Evolutionary conservation across 30 jellyfish, hydroid and myxozoan species (phyloP).

Genomic region (Clytia hemisphaerica): DNA sequence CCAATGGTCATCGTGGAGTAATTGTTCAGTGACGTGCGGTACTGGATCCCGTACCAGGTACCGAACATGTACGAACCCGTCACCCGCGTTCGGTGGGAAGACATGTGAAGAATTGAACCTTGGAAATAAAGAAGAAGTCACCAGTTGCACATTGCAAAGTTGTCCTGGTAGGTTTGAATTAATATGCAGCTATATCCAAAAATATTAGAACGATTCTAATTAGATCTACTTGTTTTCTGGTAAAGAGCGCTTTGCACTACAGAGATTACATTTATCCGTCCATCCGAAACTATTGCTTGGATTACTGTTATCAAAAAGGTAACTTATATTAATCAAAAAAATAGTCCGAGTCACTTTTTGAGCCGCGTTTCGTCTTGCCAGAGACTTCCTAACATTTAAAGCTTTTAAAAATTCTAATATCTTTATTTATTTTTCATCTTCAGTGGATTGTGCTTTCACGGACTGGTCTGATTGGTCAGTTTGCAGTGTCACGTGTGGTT

Average conservation of each 20-base stretch:
- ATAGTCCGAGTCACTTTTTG: background rate
- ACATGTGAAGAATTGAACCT: constrained; percentile 66
- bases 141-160: constrained; percentile 50
- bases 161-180: constrained; percentile 75
- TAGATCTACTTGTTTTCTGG: too few species aligned
- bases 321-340: background rate
- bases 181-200: too few species aligned
- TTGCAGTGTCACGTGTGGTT: constrained; percentile 78
- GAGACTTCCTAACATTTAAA: background rate
- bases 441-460: constrained; percentile 75
- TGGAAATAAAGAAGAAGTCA: constrained; percentile 62
- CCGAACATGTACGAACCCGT: constrained; percentile 78
- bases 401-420: too few species aligned
- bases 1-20: constrained; percentile 63
- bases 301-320: too few species aligned
- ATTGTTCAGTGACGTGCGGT: constrained; percentile 60
- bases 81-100: constrained; percentile 70
- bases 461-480: constrained; percentile 88
- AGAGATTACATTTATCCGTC: too few species aligned
- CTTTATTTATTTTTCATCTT: background rate
- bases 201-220: too few species aligned
- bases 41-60: constrained; percentile 56
- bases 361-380: background rate
- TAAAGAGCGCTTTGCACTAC: too few species aligned
- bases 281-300: too few species aligned